Conservation (phyloP, 2,888 invertebrate genomes). For the Theodoxus fluviatilis region DNA sequence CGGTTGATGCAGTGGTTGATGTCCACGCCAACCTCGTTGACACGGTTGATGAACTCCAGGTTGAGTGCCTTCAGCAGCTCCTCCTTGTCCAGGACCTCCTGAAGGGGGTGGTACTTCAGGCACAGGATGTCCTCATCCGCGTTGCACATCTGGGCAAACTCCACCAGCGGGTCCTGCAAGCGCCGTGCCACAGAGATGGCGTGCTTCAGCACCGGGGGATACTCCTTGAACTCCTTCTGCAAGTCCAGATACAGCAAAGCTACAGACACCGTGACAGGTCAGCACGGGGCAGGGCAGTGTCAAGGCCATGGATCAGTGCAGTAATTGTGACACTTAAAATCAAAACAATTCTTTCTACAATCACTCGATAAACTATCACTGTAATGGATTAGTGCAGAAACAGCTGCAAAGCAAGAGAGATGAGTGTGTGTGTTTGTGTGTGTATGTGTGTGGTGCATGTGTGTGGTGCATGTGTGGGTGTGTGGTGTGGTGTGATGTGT, state of each 20-base stretch:
- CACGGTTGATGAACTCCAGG: conserved; percentile 88
- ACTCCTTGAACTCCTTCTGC: conserved; percentile 86
- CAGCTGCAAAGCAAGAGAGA: no score
- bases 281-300: no score
- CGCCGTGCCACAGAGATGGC: conserved; percentile 91
- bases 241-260: background rate
- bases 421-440: no score
- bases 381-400: no score
- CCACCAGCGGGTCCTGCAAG: conserved; percentile 93
- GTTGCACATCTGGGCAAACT: conserved; percentile 94
- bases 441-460: no score
- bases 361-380: no score
- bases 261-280: background rate
- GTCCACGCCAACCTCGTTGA: conserved; percentile 98
- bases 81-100: conserved; percentile 75
- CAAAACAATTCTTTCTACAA: no score
- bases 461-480: no score
- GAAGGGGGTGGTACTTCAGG: conserved; percentile 86
- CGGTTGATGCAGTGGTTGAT: conserved; percentile 91
- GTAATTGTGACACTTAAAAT: no score
- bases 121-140: conserved; percentile 96
- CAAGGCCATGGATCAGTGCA: no score
- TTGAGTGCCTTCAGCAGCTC: conserved; percentile 84
- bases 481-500: no score
- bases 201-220: conserved; percentile 87